Conservation (phyloP, 2,113 vertebrate species). For the Cichladusa arquata region DNA sequence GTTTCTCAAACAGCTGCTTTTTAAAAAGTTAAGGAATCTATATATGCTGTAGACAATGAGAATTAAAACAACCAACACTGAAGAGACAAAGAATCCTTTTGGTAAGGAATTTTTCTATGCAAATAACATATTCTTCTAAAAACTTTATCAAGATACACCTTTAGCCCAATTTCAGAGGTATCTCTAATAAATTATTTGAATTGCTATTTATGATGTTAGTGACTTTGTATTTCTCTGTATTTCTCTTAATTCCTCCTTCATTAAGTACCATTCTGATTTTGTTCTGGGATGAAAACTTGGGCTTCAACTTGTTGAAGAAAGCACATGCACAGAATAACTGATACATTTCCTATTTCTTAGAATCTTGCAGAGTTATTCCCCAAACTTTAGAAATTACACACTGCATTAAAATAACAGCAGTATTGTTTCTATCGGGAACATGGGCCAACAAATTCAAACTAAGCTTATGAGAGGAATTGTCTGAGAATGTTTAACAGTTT, state of each 20-base stretch:
- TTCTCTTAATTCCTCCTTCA: not conserved
- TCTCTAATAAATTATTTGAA: not conserved
- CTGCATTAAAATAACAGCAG: not conserved
- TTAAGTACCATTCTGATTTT: not conserved
- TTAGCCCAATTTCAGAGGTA: not conserved
- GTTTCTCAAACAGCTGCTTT: not conserved
- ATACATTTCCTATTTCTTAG: not conserved
- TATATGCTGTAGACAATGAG: not conserved
- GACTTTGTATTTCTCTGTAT: not conserved
- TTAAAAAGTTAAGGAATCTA: not conserved
- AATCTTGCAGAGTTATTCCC: not conserved
- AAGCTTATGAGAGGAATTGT: not conserved
- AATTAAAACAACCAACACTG: not conserved
- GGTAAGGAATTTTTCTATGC: not conserved
- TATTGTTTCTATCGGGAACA: not conserved
- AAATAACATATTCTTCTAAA: not conserved
- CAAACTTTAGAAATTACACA: not conserved
- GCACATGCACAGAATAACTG: not conserved
- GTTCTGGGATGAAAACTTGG: not conserved
- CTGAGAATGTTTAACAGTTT: not conserved
- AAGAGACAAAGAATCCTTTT: not conserved
- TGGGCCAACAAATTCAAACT: not conserved
- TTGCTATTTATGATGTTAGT: not conserved
- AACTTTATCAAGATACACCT: not conserved
- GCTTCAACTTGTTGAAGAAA: not conserved